Evolutionary conservation across 2,888 invertebrate species (phyloP), one percentile per base, ranked within the genome.

Genomic region (Nomada fabriciana): DNA sequence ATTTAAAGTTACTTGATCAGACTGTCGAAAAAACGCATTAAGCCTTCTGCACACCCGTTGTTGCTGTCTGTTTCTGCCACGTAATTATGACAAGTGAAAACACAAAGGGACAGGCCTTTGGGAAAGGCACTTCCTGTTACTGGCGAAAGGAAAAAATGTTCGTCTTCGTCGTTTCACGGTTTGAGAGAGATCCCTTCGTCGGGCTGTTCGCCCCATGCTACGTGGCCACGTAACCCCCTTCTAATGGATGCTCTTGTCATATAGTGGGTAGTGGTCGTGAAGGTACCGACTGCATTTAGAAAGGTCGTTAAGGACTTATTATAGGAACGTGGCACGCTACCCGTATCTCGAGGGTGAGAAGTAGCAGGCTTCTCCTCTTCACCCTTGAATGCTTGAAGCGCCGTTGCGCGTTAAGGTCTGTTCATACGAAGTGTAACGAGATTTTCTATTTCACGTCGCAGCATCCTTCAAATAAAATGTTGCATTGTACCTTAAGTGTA

Each of bases 291-390:
- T 86, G 88, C 84, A 87, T 87, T 87, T 87, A 87, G 88, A 87
- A 84, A 85, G 84, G 82, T 86, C 85, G 85, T 89, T 89, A 89
- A 84, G 82, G 83, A 85, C 86, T 88, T 88, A 83, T 89, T 89
- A 89, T 86, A 83, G 86, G 79, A 85, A 71, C 78, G 76, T 59
- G 61, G 52, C 65, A 52, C 50, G 76, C 63, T 73, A 82, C 78
- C 65, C 78, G 78, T 83, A 80, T 82, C 83, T 79, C 78, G 79
- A 85, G 87, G 89, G 89, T 87, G 86, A 82, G 80, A 85, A 73
- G 86, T 79, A 84, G 70, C 83, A 84, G 83, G 75, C 76, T 53
- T 78, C 84, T 76, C 81, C 59, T 75, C 70, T 65, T 67, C 84
- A 76, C 86, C 87, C 86, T 84, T 79, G 70, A 76, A 79, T 73